Percentiles rank a stretch among this genome's conserved stretches.
These are phyloP conservation scores for Bombus soroeensis DNA, from an alignment of 1,140 invertebrate species.

Conservation along the genomic window DNA sequence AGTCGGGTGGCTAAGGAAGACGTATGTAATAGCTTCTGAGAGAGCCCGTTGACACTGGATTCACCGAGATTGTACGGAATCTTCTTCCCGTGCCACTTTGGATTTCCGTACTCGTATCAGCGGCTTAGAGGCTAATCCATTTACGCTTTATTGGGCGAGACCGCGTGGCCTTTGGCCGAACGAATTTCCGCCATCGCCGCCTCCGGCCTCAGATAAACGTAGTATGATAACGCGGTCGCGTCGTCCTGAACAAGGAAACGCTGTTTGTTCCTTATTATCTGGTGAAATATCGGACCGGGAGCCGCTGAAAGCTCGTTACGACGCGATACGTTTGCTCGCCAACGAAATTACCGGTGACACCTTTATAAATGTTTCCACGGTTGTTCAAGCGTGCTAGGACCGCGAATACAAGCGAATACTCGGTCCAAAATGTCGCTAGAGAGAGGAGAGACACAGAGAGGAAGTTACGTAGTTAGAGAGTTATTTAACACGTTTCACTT, in stretches of 20 bases:
- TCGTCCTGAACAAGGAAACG: conserved; percentile 34
- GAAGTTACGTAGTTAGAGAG: background rate
- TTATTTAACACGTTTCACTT: too few relatives aligned
- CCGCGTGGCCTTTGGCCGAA: conserved; percentile 34
- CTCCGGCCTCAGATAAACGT: background rate
- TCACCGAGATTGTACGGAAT: conserved; percentile 47
- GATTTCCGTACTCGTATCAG: conserved; percentile 44
- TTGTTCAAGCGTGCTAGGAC: background rate
- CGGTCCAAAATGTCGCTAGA: too few relatives aligned
- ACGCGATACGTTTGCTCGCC: conserved; percentile 6
- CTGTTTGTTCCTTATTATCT: conserved; percentile 54
- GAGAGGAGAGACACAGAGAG: background rate
- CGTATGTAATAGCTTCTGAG: conserved; percentile 44
- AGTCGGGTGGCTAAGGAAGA: conserved; percentile 15
- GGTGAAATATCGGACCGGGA: conserved; percentile 38
- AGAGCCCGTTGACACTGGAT: conserved; percentile 53
- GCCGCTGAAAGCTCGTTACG: conserved; percentile 39
- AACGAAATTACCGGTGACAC: conserved; percentile 7
- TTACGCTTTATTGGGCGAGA: conserved; percentile 52
- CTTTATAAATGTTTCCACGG: conserved; percentile 25
- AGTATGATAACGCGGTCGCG: conserved; percentile 35
- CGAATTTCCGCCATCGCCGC: conserved; percentile 18
- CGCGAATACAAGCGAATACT: background rate
- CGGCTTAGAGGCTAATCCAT: conserved; percentile 51
- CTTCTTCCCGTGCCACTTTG: conserved; percentile 23